Conservation (phyloP, 2,113 vertebrate genomes). For the Rhabdornis inornatus region DNA sequence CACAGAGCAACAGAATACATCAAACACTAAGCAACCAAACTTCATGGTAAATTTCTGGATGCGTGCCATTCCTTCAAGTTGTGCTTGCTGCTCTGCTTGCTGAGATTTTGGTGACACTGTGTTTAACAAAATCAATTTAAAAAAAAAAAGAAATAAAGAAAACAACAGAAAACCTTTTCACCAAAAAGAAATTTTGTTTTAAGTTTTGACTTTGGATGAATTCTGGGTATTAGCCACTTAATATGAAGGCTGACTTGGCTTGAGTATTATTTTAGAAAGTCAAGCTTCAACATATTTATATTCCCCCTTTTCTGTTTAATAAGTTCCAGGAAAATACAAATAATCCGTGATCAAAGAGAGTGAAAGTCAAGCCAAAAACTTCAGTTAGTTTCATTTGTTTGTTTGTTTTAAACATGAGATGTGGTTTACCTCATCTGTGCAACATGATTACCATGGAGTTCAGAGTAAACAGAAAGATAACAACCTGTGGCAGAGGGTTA, state of each 20-base stretch:
- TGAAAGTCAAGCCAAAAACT: neutral
- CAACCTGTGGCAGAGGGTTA: neutral
- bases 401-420: neutral
- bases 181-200: neutral
- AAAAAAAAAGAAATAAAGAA: neutral
- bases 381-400: neutral
- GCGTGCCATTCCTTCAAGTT: neutral
- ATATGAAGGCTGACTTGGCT: neutral
- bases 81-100: neutral
- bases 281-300: neutral
- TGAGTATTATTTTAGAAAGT: neutral
- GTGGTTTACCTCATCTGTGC: neutral
- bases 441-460: neutral
- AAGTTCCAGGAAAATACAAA: neutral
- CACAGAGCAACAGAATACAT: neutral
- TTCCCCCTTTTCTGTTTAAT: neutral
- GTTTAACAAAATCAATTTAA: neutral
- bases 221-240: neutral
- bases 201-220: neutral
- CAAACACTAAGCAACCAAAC: neutral
- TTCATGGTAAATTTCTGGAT: neutral
- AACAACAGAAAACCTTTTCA: neutral
- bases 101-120: neutral
- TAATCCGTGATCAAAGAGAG: neutral
- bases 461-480: neutral